phyloP scores from a whole-genome alignment of 2,888 invertebrate genomes.

The Ormyrus rosae region DNA sequence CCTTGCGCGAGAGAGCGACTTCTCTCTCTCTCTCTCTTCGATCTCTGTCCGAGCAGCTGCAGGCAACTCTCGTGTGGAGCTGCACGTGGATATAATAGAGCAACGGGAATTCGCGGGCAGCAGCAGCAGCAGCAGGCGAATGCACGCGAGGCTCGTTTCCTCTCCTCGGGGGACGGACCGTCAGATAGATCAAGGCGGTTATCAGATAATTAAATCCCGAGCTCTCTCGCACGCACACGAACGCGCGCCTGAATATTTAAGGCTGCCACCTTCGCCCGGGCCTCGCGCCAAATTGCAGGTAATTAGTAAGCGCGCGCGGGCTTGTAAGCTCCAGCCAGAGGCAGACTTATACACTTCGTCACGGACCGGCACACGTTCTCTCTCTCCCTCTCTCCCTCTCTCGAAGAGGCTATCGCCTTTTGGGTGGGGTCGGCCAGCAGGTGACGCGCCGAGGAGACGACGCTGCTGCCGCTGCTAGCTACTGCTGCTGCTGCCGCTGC shows the following conservation, averaged over 20 bases:
- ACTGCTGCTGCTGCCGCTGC: no score
- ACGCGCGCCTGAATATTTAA: slow-evolving; percentile 63
- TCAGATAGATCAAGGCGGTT: slow-evolving; percentile 65
- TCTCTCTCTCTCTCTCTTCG: background rate
- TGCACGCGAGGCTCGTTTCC: slow-evolving; percentile 26
- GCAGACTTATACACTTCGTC: slow-evolving; percentile 33
- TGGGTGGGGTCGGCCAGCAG: background rate
- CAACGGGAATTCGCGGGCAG: slow-evolving; percentile 7
- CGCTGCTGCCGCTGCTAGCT: background rate
- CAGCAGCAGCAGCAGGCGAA: no score
- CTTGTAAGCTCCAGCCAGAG: slow-evolving; percentile 4
- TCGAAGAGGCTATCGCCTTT: background rate
- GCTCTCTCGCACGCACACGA: slow-evolving; percentile 16
- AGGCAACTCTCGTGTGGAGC: slow-evolving; percentile 26
- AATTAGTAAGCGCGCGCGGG: slow-evolving; percentile 56
- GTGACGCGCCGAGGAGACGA: slow-evolving; percentile 4
- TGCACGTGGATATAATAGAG: slow-evolving; percentile 42
- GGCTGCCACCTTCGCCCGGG: slow-evolving; percentile 56
- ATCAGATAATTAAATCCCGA: slow-evolving; percentile 71
- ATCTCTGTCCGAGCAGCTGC: slow-evolving; percentile 2
- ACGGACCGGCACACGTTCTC: background rate
- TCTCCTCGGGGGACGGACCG: slow-evolving; percentile 47
- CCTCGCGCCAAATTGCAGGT: slow-evolving; percentile 60
- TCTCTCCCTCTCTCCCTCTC: background rate
- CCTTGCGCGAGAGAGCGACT: background rate